Percentiles rank a stretch among this genome's conserved stretches.
Evolutionary conservation across 2,888 invertebrate genomes (phyloP).

Genomic region (Dastarcus helophoroides): DNA sequence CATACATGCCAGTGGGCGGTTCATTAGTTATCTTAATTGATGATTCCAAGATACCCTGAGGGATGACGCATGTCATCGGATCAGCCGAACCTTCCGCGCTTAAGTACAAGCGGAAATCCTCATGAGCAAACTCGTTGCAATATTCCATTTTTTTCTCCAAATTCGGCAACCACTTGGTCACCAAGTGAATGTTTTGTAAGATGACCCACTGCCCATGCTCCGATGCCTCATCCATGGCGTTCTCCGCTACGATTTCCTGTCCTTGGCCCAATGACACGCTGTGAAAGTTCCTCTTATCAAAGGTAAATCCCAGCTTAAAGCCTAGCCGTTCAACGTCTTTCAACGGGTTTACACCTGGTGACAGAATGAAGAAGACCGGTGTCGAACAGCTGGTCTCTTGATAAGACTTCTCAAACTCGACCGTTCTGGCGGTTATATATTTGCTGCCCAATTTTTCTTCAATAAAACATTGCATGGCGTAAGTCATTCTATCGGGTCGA

Average conservation of each 20-base stretch:
- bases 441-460: conserved; percentile 80
- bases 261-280: conserved; percentile 92
- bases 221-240: conserved; percentile 68
- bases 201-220: conserved; percentile 84
- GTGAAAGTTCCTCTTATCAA: conserved; percentile 75
- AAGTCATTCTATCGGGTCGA: conserved; percentile 88
- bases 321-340: conserved; percentile 87
- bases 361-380: conserved; percentile 87
- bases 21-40: conserved; percentile 94
- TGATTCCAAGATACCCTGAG: conserved; percentile 82
- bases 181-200: conserved; percentile 85
- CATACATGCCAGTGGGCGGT: conserved; percentile 89
- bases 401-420: conserved; percentile 76
- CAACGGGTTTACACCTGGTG: conserved; percentile 88
- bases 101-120: conserved; percentile 60
- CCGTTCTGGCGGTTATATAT: conserved; percentile 65
- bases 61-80: conserved; percentile 53
- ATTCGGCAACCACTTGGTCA: conserved; percentile 75
- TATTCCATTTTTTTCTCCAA: conserved; percentile 88
- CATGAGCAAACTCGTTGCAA: conserved; percentile 54
- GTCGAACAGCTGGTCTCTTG: conserved; percentile 75
- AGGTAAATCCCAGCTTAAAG: conserved; percentile 64
- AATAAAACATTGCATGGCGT: conserved; percentile 78
- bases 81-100: conserved; percentile 78
- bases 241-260: conserved; percentile 85